Conservation (phyloP, 2,888 invertebrate genomes). For the Pycnomerus fuliginosus region DNA sequence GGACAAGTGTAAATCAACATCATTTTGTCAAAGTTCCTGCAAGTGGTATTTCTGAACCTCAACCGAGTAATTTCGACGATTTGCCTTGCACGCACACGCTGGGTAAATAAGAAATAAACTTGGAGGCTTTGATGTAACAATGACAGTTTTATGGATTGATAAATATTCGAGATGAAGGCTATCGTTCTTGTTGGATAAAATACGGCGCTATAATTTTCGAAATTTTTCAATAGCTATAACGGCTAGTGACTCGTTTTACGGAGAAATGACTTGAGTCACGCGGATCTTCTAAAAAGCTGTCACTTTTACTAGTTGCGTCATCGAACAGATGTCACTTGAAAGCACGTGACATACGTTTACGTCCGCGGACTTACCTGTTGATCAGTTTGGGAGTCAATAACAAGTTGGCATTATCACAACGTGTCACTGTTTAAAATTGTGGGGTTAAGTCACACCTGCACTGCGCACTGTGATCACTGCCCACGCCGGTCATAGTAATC, state of each 20-base stretch:
- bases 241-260: too few species aligned
- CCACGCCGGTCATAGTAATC: not conserved
- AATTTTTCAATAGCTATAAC: too few species aligned
- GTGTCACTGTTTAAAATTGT: conserved; percentile 26
- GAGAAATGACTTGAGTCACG: too few species aligned
- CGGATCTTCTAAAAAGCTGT: too few species aligned
- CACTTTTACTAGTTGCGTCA: conserved; percentile 12
- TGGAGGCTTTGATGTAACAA: conserved; percentile 16
- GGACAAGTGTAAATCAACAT: conserved; percentile 43
- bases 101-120: conserved; percentile 7
- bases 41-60: conserved; percentile 8
- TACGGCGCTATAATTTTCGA: too few species aligned
- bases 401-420: conserved; percentile 5
- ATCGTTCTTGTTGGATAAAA: conserved; percentile 14
- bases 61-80: not conserved
- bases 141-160: conserved; percentile 20
- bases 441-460: conserved; percentile 1
- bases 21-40: conserved; percentile 20
- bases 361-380: conserved; percentile 31
- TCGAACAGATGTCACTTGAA: conserved; percentile 17
- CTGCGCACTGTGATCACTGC: conserved; percentile 6
- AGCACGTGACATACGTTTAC: conserved; percentile 33
- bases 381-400: conserved; percentile 14
- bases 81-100: not conserved
- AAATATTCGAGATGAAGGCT: conserved; percentile 12